These are phyloP conservation scores for Drosophila willistoni DNA, from an alignment of 1,140 invertebrate species.

Conservation along the genomic window DNA sequence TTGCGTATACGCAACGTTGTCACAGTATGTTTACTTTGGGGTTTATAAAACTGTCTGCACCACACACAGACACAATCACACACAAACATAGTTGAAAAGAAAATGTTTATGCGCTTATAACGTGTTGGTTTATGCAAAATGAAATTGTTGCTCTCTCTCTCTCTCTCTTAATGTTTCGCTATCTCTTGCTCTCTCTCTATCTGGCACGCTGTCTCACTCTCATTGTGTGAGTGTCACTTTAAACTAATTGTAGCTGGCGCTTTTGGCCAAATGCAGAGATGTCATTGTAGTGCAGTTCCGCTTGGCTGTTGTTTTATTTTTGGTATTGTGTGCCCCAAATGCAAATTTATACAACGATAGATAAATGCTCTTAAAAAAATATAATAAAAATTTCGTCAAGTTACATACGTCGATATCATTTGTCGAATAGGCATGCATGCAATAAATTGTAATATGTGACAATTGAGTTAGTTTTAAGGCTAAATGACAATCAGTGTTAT, in stretches of 20 bases:
- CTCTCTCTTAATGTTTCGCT: neutral
- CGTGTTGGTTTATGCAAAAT: conserved; percentile 66
- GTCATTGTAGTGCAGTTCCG: conserved; percentile 36
- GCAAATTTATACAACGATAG: neutral
- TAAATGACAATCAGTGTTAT: no score
- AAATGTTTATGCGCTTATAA: conserved; percentile 56
- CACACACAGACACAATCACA: conserved; percentile 21
- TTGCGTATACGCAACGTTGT: conserved; percentile 58
- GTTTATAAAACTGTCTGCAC: conserved; percentile 60
- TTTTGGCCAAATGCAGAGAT: conserved; percentile 57
- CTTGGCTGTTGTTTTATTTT: conserved; percentile 8
- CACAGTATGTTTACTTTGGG: conserved; percentile 33
- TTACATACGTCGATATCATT: no score
- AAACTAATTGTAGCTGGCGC: conserved; percentile 67
- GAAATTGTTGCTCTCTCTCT: conserved; percentile 26
- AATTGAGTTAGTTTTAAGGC: no score
- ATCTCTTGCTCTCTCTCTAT: neutral
- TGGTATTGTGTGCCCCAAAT: conserved; percentile 15
- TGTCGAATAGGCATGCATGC: no score
- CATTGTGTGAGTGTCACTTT: conserved; percentile 40
- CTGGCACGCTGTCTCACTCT: neutral
- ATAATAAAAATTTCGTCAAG: no score
- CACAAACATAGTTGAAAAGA: conserved; percentile 40
- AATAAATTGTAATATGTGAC: no score
- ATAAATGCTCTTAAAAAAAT: neutral